Conservation (phyloP, 2,797 vertebrate genomes). For the Artibeus lituratus region DNA sequence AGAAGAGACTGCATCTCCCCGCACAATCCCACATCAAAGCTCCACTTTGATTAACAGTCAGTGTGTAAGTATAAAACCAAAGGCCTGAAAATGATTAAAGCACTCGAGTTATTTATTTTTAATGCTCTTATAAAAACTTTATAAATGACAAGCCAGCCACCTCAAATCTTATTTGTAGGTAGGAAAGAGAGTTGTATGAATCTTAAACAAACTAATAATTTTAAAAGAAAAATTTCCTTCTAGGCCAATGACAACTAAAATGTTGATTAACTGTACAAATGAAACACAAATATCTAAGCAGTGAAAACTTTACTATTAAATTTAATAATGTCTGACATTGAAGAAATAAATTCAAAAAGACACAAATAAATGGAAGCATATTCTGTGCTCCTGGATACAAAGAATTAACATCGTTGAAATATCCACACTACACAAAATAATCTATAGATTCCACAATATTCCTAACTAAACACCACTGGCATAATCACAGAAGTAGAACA, state of each 20-base stretch:
- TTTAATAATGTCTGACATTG: background rate
- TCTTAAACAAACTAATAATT: background rate
- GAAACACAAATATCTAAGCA: constrained; percentile 19
- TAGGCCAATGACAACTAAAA: background rate
- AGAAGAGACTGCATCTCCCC: background rate
- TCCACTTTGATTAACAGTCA: background rate
- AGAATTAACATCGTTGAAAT: background rate
- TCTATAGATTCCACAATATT: background rate
- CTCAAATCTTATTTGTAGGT: background rate
- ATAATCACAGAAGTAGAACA: background rate
- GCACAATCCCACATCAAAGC: background rate
- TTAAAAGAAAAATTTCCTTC: background rate
- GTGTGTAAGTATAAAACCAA: background rate
- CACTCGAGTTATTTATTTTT: background rate
- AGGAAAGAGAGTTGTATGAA: background rate
- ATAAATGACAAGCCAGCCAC: background rate
- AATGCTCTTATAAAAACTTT: background rate
- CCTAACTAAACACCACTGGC: background rate
- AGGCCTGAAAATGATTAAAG: background rate
- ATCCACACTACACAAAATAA: background rate
- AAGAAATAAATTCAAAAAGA: background rate
- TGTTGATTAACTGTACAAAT: background rate
- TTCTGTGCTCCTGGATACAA: background rate
- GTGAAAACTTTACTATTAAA: background rate
- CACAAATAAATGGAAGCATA: background rate